Percentiles rank a stretch among this genome's conserved stretches.
phyloP scores from a whole-genome alignment of 2,888 invertebrate species.

The Lottia scabra region DNA sequence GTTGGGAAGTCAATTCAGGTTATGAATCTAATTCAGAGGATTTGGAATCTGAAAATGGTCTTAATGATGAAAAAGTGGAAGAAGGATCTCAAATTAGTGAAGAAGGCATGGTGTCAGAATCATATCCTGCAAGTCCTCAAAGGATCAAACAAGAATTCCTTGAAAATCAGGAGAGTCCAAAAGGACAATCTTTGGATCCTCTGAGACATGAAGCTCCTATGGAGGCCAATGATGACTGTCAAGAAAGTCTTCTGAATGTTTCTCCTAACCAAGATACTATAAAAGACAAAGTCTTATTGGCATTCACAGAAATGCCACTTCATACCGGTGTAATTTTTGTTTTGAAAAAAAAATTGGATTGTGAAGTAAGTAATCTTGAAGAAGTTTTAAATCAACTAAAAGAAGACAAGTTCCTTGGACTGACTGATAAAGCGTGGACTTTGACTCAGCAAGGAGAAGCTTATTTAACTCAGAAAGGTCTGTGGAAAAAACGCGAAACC shows the following conservation, averaged over 20 bases:
- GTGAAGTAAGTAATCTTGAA: constrained; percentile 22
- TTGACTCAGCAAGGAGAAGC: constrained; percentile 36
- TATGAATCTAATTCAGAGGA: constrained; percentile 10
- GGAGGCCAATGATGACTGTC: too few species aligned
- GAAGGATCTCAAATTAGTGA: background rate
- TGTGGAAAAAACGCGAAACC: background rate
- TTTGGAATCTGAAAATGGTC: background rate
- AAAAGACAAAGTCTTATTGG: constrained; percentile 22
- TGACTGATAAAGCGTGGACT: constrained; percentile 29
- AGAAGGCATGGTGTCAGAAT: background rate
- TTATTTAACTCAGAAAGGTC: constrained; percentile 26
- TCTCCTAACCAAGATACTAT: background rate
- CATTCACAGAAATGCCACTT: constrained; percentile 18
- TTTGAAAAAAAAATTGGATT: constrained; percentile 29
- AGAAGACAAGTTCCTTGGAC: constrained; percentile 29
- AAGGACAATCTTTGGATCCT: too few species aligned
- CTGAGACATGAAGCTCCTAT: too few species aligned
- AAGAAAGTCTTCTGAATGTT: too few species aligned
- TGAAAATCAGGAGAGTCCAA: too few species aligned
- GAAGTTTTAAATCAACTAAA: constrained; percentile 26
- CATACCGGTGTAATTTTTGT: constrained; percentile 28
- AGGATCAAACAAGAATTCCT: too few species aligned
- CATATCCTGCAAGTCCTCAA: too few species aligned
- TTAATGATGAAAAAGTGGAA: background rate
- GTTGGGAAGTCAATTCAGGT: background rate